These are phyloP conservation scores for Oreochromis aureus DNA, from an alignment of 2,113 vertebrate genomes.

Conservation along the genomic window DNA sequence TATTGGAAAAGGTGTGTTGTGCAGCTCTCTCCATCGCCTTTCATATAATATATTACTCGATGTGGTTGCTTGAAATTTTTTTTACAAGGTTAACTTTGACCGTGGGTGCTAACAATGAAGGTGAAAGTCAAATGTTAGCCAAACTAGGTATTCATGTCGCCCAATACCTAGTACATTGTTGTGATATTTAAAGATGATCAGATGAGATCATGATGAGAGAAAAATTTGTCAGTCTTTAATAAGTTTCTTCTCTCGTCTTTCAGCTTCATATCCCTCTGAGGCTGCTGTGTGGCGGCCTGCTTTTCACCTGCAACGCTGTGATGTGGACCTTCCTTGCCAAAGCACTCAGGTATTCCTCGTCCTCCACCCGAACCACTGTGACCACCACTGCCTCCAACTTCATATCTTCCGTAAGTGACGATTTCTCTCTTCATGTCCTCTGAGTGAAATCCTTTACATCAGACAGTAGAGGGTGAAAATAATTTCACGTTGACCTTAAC, in stretches of 20 bases:
- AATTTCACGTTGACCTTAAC: slow-evolving; percentile 1
- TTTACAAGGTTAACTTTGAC: neutral
- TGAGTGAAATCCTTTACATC: neutral
- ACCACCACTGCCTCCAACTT: slow-evolving; percentile 89
- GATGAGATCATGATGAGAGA: neutral
- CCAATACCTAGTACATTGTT: neutral
- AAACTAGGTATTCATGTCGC: neutral
- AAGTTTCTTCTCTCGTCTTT: neutral
- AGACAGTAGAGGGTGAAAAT: neutral
- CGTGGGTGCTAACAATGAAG: neutral
- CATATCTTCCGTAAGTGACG: slow-evolving; percentile 83
- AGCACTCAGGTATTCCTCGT: slow-evolving; percentile 86
- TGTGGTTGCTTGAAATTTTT: neutral
- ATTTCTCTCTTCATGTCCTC: neutral
- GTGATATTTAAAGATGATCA: neutral
- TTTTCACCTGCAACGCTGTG: slow-evolving; percentile 81
- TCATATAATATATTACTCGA: neutral
- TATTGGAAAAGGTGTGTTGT: neutral
- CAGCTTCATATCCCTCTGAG: slow-evolving; percentile 79
- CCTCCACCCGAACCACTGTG: slow-evolving; percentile 84
- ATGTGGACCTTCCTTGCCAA: slow-evolving; percentile 95
- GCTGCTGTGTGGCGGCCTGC: slow-evolving; percentile 71
- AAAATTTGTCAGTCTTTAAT: neutral
- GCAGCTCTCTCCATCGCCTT: neutral
- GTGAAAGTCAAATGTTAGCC: neutral